These are phyloP conservation scores for Timandra comae DNA, from an alignment of 2,888 invertebrate species.

Conservation along the genomic window DNA sequence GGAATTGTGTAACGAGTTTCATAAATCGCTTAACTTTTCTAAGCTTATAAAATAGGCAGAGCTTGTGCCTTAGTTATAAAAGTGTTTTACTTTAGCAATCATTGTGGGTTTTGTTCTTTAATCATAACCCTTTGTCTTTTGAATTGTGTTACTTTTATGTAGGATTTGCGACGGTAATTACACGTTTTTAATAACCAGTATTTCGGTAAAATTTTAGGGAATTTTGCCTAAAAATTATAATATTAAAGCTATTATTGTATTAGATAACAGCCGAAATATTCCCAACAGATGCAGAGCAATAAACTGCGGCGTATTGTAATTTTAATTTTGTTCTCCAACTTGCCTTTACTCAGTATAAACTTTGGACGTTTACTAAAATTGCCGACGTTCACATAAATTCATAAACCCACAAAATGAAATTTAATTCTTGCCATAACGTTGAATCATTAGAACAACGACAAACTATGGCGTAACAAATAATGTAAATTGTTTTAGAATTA, in stretches of 20 bases:
- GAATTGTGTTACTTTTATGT: too few relatives aligned
- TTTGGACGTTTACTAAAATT: conserved; percentile 49
- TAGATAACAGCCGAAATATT: conserved; percentile 11
- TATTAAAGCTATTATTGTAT: too few relatives aligned
- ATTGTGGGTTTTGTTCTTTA: conserved; percentile 9
- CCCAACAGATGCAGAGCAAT: conserved; percentile 27
- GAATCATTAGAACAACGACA: conserved; percentile 24
- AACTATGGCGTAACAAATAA: conserved; percentile 20
- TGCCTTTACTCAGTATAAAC: conserved; percentile 45
- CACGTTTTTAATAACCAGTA: too few relatives aligned
- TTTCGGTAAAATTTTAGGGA: too few relatives aligned
- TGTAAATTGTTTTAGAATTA: conserved; percentile 16
- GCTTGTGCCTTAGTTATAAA: conserved; percentile 14
- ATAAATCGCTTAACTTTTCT: conserved; percentile 24
- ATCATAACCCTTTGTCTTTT: conserved; percentile 1
- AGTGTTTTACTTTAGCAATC: conserved; percentile 12
- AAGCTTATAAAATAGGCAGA: conserved; percentile 21
- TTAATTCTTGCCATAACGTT: conserved; percentile 43
- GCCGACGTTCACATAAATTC: conserved; percentile 55
- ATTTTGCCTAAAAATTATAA: too few relatives aligned
- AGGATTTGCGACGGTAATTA: too few relatives aligned
- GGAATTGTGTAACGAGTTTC: conserved; percentile 25
- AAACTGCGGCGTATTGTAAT: conserved; percentile 57
- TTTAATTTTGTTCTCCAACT: conserved; percentile 59
- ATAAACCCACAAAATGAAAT: conserved; percentile 50